Evolutionary conservation across 2,888 invertebrate genomes (phyloP).

Genomic region (Nipponacmea schrenckii): DNA sequence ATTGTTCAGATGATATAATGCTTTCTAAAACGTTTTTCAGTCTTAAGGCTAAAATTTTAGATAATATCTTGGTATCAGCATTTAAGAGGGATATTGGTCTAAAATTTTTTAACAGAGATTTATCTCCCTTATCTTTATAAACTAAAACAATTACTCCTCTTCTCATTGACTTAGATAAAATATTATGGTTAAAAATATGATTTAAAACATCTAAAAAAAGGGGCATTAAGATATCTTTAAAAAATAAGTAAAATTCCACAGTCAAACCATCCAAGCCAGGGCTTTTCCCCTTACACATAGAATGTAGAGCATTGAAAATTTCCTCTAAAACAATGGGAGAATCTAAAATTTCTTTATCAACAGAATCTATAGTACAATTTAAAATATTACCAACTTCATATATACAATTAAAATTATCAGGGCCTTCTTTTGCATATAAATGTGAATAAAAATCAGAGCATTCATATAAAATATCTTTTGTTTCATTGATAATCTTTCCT

Average conservation of each 20-base stretch:
- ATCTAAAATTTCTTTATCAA: not conserved
- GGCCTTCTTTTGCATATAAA: too few relatives aligned
- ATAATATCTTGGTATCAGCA: slow-evolving; percentile 38
- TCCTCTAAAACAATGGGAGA: not conserved
- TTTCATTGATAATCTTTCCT: too few relatives aligned
- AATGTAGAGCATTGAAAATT: slow-evolving; percentile 15
- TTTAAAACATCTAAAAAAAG: slow-evolving; percentile 20
- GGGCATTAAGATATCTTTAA: slow-evolving; percentile 24
- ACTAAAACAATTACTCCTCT: slow-evolving; percentile 26
- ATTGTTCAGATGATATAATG: slow-evolving; percentile 34
- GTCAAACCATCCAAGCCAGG: slow-evolving; percentile 37
- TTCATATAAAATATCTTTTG: too few relatives aligned
- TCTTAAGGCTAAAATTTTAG: slow-evolving; percentile 34
- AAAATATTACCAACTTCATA: too few relatives aligned
- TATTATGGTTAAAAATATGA: slow-evolving; percentile 18
- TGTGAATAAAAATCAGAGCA: too few relatives aligned
- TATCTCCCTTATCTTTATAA: slow-evolving; percentile 33
- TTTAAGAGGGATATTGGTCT: slow-evolving; percentile 40
- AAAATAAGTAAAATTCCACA: slow-evolving; percentile 32
- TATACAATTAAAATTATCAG: too few relatives aligned
- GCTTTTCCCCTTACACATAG: slow-evolving; percentile 28
- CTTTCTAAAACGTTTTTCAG: slow-evolving; percentile 26
- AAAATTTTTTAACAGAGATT: slow-evolving; percentile 31
- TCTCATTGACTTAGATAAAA: slow-evolving; percentile 22
- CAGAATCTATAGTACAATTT: too few relatives aligned